These are phyloP conservation scores for Phalacrocorax brasilianus DNA, from an alignment of 2,113 vertebrate species.

Conservation along the genomic window DNA sequence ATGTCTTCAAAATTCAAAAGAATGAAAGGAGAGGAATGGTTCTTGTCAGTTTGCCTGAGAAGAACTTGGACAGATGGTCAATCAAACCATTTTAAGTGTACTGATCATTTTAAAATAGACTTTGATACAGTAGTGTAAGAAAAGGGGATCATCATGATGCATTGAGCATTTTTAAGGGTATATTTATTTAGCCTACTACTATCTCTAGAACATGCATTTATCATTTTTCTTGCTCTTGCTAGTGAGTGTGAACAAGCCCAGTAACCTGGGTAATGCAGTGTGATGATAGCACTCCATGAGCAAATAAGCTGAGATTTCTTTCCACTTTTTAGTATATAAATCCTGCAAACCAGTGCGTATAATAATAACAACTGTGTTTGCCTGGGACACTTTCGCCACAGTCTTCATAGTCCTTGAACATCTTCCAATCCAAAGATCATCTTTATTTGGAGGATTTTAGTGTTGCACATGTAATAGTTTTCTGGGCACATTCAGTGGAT, in stretches of 20 bases:
- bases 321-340: background rate
- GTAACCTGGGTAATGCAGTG: background rate
- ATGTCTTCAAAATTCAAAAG: background rate
- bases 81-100: background rate
- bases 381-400: background rate
- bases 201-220: background rate
- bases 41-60: background rate
- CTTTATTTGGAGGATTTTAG: background rate
- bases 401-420: background rate
- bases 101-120: background rate
- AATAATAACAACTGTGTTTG: background rate
- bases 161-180: background rate
- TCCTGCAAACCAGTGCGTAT: fast-evolving
- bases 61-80: background rate
- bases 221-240: background rate
- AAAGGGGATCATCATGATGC: background rate
- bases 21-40: background rate
- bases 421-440: fast-evolving
- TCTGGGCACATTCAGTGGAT: background rate
- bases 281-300: background rate
- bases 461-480: fast-evolving
- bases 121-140: background rate
- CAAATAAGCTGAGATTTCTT: background rate
- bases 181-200: background rate
- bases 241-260: background rate